A percentile compares a stretch with the other conserved stretches of the same genome.
These are phyloP conservation scores for Zaprionus ornatus DNA, from an alignment of 1,140 invertebrate species.

Conservation along the genomic window DNA sequence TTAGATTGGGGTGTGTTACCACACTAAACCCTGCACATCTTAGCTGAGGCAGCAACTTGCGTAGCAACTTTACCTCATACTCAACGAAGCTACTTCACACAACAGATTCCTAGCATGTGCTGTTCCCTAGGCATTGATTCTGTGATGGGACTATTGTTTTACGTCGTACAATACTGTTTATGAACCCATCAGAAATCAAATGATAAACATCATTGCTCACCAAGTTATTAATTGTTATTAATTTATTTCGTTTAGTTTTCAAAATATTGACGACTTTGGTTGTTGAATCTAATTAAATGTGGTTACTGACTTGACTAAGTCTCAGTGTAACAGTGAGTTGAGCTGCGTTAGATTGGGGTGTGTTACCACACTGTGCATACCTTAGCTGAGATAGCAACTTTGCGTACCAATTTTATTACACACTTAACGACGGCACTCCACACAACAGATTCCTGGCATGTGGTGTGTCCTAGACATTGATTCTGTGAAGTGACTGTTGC, in stretches of 20 bases:
- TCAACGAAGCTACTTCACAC: background rate
- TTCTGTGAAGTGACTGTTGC: background rate
- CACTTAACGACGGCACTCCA: background rate
- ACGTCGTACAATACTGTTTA: slow-evolving; percentile 11
- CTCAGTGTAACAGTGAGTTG: background rate
- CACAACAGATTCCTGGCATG: background rate
- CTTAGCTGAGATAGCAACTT: background rate
- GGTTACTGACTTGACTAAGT: background rate
- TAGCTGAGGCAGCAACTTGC: background rate
- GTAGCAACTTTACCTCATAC: too few species aligned
- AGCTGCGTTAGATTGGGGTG: background rate
- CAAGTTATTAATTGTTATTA: background rate
- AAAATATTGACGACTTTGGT: background rate
- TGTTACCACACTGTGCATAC: background rate
- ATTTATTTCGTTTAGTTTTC: background rate
- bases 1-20: background rate
- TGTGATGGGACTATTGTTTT: background rate
- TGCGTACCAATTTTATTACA: background rate
- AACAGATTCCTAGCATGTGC: too few species aligned
- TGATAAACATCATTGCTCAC: background rate
- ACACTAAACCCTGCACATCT: too few species aligned
- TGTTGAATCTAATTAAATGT: background rate
- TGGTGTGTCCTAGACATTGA: background rate
- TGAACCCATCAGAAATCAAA: slow-evolving; percentile 2
- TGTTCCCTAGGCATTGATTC: background rate